Evolutionary conservation across 2,888 invertebrate species (phyloP).

Genomic region (Drosophila peninsularis): DNA sequence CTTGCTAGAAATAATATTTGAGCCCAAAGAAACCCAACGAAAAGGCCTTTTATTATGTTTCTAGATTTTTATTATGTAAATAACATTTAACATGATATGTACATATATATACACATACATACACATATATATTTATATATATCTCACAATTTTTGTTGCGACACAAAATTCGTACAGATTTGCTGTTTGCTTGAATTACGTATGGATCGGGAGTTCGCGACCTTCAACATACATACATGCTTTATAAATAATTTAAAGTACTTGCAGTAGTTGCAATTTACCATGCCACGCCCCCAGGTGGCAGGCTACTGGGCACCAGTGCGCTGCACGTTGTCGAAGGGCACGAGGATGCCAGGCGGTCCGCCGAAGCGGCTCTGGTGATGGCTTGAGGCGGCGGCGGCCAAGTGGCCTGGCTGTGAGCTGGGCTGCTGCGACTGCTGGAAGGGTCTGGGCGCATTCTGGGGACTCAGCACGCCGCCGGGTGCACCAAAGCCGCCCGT

Average conservation of each 20-base stretch:
- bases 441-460: constrained; percentile 63
- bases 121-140: constrained; percentile 5
- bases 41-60: constrained; percentile 15
- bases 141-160: constrained; percentile 7
- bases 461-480: constrained; percentile 67
- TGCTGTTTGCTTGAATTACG: constrained; percentile 13
- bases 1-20: not conserved
- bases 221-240: constrained; percentile 64
- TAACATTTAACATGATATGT: constrained; percentile 42
- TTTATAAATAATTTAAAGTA: constrained; percentile 79
- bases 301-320: constrained; percentile 53
- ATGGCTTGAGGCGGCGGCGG: constrained; percentile 30
- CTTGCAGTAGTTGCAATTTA: constrained; percentile 24
- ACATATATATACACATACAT: constrained; percentile 16
- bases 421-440: constrained; percentile 41
- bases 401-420: constrained; percentile 10
- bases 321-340: constrained; percentile 81
- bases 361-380: constrained; percentile 82
- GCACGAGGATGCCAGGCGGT: constrained; percentile 83
- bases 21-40: not conserved
- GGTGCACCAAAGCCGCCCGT: constrained; percentile 78
- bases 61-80: constrained; percentile 54
- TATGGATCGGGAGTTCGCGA: constrained; percentile 25
- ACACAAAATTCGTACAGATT: constrained; percentile 41
- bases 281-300: constrained; percentile 8